Percentiles rank a stretch among this genome's conserved stretches.
These are phyloP conservation scores for Thaleichthys pacificus DNA, from an alignment of 2,797 vertebrate genomes.

Conservation along the genomic window DNA sequence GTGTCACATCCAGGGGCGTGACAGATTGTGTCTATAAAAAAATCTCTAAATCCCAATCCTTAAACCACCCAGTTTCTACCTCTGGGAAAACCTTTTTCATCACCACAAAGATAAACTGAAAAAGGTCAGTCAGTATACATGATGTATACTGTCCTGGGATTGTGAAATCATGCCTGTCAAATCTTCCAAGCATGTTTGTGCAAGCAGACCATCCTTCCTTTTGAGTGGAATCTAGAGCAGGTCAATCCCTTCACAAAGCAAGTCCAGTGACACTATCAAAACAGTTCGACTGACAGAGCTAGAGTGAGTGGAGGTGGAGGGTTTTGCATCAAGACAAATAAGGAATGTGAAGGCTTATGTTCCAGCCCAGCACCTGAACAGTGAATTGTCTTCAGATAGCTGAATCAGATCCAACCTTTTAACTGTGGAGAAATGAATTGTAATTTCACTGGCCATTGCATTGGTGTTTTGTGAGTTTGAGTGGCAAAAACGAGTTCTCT, in stretches of 20 bases:
- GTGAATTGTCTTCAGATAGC: neutral
- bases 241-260: neutral
- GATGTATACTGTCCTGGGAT: slow-evolving; percentile 5
- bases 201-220: neutral
- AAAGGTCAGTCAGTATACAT: slow-evolving; percentile 1
- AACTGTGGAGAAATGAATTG: neutral
- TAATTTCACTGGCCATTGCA: neutral
- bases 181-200: neutral
- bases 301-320: too few species aligned
- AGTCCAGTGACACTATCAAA: neutral
- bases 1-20: too few species aligned
- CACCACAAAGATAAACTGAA: slow-evolving; percentile 1
- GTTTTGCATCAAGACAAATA: neutral
- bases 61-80: neutral
- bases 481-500: neutral
- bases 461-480: neutral
- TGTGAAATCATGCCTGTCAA: neutral
- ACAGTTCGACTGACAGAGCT: neutral
- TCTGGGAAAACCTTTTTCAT: neutral
- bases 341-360: too few species aligned
- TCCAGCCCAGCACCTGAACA: too few species aligned
- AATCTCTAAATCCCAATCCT: neutral
- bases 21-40: neutral
- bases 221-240: neutral
- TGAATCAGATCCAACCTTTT: neutral